These are phyloP conservation scores for Napeogenes inachia DNA, from an alignment of 2,888 invertebrate genomes.

Conservation along the genomic window DNA sequence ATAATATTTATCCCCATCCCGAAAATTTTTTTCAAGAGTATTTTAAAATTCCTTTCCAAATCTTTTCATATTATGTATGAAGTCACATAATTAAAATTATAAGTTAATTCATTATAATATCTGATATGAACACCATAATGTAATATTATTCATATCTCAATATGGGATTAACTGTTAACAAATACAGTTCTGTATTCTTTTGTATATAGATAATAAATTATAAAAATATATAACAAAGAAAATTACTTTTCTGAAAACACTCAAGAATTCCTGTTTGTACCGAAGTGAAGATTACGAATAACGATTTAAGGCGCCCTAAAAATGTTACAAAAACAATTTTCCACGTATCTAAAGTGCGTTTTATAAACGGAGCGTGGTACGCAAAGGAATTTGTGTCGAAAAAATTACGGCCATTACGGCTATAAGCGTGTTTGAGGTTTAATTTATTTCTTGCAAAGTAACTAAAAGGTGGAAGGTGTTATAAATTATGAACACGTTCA, in stretches of 20 bases:
- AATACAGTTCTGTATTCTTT: too few species aligned
- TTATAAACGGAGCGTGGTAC: constrained; percentile 7
- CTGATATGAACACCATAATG: too few species aligned
- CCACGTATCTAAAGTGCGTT: constrained; percentile 16
- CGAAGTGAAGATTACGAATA: constrained; percentile 18
- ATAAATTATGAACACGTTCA: constrained; percentile 74
- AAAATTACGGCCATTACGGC: constrained; percentile 38
- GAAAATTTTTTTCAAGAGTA: too few species aligned
- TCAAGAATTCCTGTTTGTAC: constrained; percentile 13
- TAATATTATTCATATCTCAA: too few species aligned
- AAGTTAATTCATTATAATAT: too few species aligned
- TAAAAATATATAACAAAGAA: not conserved
- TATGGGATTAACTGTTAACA: too few species aligned
- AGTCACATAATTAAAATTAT: too few species aligned
- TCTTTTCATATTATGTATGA: too few species aligned
- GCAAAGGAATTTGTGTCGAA: constrained; percentile 18
- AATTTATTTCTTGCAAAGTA: constrained; percentile 47
- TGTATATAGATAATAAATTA: too few species aligned
- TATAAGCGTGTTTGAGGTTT: constrained; percentile 48
- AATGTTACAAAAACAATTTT: constrained; percentile 19
- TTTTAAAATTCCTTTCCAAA: too few species aligned
- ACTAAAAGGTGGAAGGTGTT: constrained; percentile 67
- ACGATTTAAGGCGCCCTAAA: constrained; percentile 22
- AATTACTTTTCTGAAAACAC: not conserved
- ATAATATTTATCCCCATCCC: too few species aligned